A percentile compares a stretch with the other conserved stretches of the same genome.
These are phyloP conservation scores for Hypanus sabinus DNA, from an alignment of 2,113 vertebrate species.

Conservation along the genomic window DNA sequence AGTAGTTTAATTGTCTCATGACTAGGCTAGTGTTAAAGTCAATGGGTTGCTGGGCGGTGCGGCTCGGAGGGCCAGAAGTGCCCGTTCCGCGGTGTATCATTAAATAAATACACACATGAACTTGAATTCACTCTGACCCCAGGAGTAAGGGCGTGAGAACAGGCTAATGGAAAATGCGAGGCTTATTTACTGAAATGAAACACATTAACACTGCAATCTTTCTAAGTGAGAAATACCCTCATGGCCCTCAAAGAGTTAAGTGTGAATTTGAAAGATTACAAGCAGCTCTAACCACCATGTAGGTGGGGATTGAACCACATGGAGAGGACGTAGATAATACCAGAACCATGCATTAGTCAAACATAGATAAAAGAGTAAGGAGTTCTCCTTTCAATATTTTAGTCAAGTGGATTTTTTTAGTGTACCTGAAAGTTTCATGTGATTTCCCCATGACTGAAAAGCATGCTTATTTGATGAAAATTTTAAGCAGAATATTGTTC, in stretches of 20 bases:
- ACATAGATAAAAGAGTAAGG: neutral
- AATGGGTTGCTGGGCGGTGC: too few species aligned
- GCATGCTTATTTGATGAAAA: neutral
- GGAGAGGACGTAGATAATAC: constrained; percentile 2
- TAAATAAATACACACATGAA: too few species aligned
- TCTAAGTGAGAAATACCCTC: neutral
- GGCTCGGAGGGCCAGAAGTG: too few species aligned
- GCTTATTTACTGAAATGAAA: neutral
- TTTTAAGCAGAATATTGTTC: neutral
- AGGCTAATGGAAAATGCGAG: neutral
- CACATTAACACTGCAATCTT: neutral
- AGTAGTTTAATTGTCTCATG: too few species aligned
- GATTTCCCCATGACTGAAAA: constrained; percentile 6
- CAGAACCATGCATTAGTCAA: constrained; percentile 11
- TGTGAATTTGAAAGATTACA: constrained; percentile 14
- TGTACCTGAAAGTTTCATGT: constrained; percentile 9
- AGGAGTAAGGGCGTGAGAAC: neutral
- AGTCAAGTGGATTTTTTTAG: constrained; percentile 27
- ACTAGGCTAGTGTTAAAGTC: too few species aligned
- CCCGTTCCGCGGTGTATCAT: too few species aligned
- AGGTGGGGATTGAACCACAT: constrained; percentile 16
- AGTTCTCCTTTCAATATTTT: constrained; percentile 13
- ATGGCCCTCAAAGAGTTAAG: neutral
- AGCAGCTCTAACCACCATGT: neutral
- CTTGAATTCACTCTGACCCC: neutral